These are phyloP conservation scores for Hiodon alosoides DNA, from an alignment of 2,113 vertebrate species.

Conservation along the genomic window DNA sequence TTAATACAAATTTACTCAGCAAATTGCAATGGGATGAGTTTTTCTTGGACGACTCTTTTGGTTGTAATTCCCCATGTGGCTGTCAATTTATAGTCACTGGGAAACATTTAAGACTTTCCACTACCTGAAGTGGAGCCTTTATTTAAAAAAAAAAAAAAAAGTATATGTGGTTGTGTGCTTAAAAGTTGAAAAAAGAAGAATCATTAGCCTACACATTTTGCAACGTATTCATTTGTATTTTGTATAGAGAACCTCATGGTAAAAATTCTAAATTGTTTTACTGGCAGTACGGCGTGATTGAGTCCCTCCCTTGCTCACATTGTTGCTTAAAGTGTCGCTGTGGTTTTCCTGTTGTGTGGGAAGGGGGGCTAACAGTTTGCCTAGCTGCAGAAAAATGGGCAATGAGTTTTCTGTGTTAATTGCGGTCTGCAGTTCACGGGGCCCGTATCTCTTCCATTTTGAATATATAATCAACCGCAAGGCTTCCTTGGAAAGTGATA, in stretches of 20 bases:
- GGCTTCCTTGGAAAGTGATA: conserved; percentile 20
- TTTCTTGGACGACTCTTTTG: conserved; percentile 57
- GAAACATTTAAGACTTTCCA: conserved; percentile 52
- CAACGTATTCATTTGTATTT: too few species aligned
- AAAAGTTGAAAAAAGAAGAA: neutral
- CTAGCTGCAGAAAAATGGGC: too few species aligned
- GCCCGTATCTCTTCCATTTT: neutral
- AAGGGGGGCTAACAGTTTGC: too few species aligned
- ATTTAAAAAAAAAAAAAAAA: conserved; percentile 7
- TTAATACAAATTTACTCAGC: conserved; percentile 64
- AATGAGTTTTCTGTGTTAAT: neutral
- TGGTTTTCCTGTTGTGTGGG: too few species aligned
- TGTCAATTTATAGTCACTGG: conserved; percentile 36
- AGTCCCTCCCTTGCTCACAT: too few species aligned
- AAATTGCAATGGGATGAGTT: conserved; percentile 69
- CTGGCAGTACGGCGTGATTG: too few species aligned
- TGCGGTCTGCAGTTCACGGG: neutral
- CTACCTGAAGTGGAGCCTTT: conserved; percentile 48
- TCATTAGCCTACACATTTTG: neutral
- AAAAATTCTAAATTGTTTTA: too few species aligned
- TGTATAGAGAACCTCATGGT: too few species aligned
- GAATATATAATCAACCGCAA: neutral
- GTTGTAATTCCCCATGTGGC: conserved; percentile 57
- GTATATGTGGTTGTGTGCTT: neutral
- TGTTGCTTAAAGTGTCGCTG: too few species aligned